Evolutionary conservation across 2,797 vertebrate genomes (phyloP), one percentile per base, ranked within the genome.

Genomic region (Scyliorhinus canicula): DNA sequence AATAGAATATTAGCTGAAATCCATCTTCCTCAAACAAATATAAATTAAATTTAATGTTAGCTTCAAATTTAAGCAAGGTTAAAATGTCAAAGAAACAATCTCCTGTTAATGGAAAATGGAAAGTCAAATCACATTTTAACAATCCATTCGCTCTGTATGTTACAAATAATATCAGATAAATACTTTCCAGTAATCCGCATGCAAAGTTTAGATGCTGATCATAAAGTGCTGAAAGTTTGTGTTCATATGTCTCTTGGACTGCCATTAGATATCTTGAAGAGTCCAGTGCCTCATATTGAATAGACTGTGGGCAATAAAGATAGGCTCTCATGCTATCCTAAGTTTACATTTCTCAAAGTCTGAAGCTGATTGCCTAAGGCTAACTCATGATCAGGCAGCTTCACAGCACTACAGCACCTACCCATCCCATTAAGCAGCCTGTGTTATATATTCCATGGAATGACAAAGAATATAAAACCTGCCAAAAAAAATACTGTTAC

Each of bases 31-130:
- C 55, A n/a, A 55, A 86, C 31, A 60, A 60, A 3, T 90, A 19
- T 16, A 90, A 90, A 90, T 90, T n/a, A 90, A 31, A 90, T 90
- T 60, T 90, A n/a, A 60, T 6, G 19, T 60, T 60, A 90, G n/a
- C 35, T 52, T 57, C 52, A 90, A 90, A 57, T 60, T 35, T 35
- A 88, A 55, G 31, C 31, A 88, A 0, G 1, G 31, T 1, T 19
- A 57, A 35, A 88, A 35, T 35, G 52, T 88, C 50, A 88, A 57
- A 35, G 28, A 88, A 60, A 88, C 14, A 79, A 79, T 79, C n/a
- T 79, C n/a, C n/a, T 88, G 85, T 60, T 11, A 60, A 14, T 60
- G 57, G 57, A 60, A 60, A 60, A 60, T 60, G 14, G 31, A 88
- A 55, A 35, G 52, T 4, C 11, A 19, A 88, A 88, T 57, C 52